Evolutionary conservation across 1,140 invertebrate species (phyloP).

Genomic region (Caerostris darwini): DNA sequence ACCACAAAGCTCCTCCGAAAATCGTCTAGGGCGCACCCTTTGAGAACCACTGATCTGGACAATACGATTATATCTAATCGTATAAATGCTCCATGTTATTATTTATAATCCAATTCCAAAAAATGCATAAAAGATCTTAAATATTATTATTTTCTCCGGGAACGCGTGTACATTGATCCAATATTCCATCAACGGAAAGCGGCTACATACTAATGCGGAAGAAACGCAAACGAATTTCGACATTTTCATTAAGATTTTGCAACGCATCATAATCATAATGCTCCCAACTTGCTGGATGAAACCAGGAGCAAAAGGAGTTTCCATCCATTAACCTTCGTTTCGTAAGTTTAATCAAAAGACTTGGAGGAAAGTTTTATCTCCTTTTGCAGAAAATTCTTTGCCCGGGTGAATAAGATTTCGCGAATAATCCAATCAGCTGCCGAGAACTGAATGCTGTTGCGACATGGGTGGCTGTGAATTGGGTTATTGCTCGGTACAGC

Average conservation of each 20-base stretch:
- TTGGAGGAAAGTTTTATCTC: constrained; percentile 18
- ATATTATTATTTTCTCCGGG: too few species aligned
- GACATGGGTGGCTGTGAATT: constrained; percentile 33
- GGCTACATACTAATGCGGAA: too few species aligned
- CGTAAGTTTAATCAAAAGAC: background rate
- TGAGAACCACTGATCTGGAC: too few species aligned
- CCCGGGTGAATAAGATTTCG: background rate
- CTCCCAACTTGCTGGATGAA: background rate
- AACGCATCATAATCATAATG: background rate
- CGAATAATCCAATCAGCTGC: constrained; percentile 46
- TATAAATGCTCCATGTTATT: too few species aligned
- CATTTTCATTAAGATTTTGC: constrained; percentile 28
- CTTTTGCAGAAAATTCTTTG: background rate
- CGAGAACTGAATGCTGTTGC: background rate
- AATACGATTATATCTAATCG: too few species aligned
- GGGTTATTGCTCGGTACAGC: constrained; percentile 23
- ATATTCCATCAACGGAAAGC: too few species aligned
- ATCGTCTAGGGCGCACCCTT: too few species aligned
- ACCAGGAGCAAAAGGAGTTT: background rate
- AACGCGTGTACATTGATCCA: too few species aligned
- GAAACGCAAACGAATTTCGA: background rate
- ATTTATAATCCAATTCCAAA: too few species aligned
- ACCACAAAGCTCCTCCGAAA: too few species aligned
- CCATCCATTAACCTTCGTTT: background rate
- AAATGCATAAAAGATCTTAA: too few species aligned